Evolutionary conservation across 2,888 invertebrate species (phyloP).

Genomic region (Candidula unifasciata): DNA sequence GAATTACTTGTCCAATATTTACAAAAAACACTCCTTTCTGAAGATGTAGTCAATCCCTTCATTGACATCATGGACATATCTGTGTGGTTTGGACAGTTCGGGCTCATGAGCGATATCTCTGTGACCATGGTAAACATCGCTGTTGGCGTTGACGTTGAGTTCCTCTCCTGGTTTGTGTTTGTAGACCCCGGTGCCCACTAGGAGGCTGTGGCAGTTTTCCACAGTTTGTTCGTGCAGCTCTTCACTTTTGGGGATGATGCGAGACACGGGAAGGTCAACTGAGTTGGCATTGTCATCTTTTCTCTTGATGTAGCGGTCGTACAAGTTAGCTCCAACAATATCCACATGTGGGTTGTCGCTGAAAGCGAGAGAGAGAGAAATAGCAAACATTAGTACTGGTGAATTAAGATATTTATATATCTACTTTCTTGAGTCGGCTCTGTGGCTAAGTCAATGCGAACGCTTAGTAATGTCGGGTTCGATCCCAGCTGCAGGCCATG

Average conservation of each 20-base stretch:
- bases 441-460: no score
- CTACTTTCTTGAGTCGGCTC: background rate
- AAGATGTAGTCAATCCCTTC: conserved; percentile 73
- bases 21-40: conserved; percentile 61
- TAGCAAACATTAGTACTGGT: background rate
- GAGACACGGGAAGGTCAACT: conserved; percentile 63
- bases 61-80: conserved; percentile 70
- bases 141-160: conserved; percentile 50
- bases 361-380: conserved; percentile 50
- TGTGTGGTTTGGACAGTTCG: conserved; percentile 70
- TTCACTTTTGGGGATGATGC: conserved; percentile 70
- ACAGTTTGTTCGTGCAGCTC: conserved; percentile 72
- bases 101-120: conserved; percentile 74
- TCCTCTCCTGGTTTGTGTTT: conserved; percentile 63
- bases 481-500: no score
- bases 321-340: conserved; percentile 77
- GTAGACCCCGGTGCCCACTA: conserved; percentile 77
- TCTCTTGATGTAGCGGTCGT: conserved; percentile 72
- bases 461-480: no score
- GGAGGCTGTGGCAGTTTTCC: conserved; percentile 68
- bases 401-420: background rate
- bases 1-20: conserved; percentile 4
- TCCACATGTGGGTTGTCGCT: conserved; percentile 78
- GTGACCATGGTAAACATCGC: conserved; percentile 73
- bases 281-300: conserved; percentile 43